phyloP scores from a whole-genome alignment of 2,113 vertebrate genomes.

The Serilophus lunatus region DNA sequence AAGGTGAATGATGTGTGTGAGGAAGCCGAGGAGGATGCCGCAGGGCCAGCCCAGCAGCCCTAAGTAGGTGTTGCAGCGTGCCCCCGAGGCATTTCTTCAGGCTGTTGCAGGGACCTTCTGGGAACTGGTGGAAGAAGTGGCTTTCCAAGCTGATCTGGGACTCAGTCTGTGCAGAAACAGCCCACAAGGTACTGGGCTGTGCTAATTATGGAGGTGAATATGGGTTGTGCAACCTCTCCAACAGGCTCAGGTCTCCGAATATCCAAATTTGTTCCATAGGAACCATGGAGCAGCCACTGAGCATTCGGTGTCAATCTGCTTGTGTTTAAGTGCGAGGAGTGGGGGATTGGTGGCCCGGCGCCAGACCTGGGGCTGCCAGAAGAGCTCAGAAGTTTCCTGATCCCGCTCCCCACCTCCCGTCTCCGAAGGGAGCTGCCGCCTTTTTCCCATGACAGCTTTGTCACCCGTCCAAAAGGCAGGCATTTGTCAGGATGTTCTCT shows the following conservation, averaged over 20 bases:
- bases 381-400: conserved; percentile 69
- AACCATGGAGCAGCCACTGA: conserved; percentile 4
- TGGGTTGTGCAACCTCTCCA: conserved; percentile 5
- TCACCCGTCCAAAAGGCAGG: conserved; percentile 61
- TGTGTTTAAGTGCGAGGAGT: conserved; percentile 15
- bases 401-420: conserved; percentile 56
- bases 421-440: conserved; percentile 60
- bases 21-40: not conserved
- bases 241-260: not conserved
- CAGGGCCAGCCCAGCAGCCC: not conserved
- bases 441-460: conserved; percentile 67
- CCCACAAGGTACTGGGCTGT: not conserved
- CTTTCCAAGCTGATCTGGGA: not conserved
- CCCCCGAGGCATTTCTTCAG: not conserved
- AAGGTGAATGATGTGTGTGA: not conserved
- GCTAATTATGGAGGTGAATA: conserved; percentile 44
- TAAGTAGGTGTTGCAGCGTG: not conserved
- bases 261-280: not conserved
- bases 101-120: not conserved
- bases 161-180: not conserved
- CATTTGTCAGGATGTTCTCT: conserved; percentile 70
- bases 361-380: conserved; percentile 66
- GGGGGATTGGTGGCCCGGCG: conserved; percentile 28
- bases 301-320: conserved; percentile 43
- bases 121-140: not conserved